A percentile compares a stretch with the other conserved stretches of the same genome.
Conservation (phyloP, 1,140 invertebrate species). For the Ericerus pela region DNA sequence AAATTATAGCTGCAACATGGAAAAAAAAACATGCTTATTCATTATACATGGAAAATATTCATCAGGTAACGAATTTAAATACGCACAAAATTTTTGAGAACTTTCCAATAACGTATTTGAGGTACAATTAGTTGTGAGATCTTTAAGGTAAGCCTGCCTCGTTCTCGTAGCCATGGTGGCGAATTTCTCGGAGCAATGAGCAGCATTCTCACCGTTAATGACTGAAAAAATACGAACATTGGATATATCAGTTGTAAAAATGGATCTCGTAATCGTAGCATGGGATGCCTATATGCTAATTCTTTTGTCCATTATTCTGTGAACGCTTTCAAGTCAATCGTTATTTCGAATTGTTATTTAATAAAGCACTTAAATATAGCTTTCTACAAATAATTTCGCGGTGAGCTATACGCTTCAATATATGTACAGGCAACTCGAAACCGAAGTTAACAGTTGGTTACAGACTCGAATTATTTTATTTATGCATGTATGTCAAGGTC, state of each 20-base stretch:
- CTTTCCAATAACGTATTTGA: constrained; percentile 67
- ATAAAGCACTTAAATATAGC: no score
- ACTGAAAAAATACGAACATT: constrained; percentile 34
- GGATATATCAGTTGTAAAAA: neutral
- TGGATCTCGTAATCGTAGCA: neutral
- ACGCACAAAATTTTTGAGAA: constrained; percentile 79
- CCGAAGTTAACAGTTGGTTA: no score
- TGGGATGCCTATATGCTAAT: neutral
- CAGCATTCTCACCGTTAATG: constrained; percentile 95
- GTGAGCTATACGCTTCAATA: no score
- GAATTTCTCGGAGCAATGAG: constrained; percentile 90
- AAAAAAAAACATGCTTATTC: constrained; percentile 13
- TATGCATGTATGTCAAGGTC: no score
- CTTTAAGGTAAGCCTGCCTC: constrained; percentile 87
- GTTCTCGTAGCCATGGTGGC: constrained; percentile 93
- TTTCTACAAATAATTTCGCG: no score
- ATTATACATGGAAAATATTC: constrained; percentile 14
- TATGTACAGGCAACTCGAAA: no score
- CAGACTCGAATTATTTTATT: no score
- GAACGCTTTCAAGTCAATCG: no score
- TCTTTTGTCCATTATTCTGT: no score
- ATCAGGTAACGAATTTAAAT: constrained; percentile 19
- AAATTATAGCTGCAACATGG: constrained; percentile 41
- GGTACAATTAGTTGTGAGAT: constrained; percentile 72
- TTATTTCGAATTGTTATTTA: no score